phyloP scores from a whole-genome alignment of 2,888 invertebrate genomes.

The Aricia artaxerxes region DNA sequence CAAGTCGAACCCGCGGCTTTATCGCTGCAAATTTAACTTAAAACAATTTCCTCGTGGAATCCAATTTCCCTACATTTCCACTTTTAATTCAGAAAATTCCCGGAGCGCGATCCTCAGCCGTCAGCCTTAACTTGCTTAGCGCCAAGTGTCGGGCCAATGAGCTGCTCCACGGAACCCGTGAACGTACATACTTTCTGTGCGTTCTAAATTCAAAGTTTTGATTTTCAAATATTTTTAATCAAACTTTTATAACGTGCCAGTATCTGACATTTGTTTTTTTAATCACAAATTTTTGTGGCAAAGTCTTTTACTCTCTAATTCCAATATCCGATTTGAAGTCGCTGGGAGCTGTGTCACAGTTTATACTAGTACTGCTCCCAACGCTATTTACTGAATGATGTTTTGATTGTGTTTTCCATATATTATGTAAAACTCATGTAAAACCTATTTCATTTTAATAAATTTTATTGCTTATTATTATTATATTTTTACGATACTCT shows the following conservation, averaged over 20 bases:
- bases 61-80: conserved; percentile 45
- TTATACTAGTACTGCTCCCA: too few relatives aligned
- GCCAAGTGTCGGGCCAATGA: conserved; percentile 43
- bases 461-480: too few relatives aligned
- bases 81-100: conserved; percentile 45
- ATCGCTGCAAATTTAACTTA: conserved; percentile 36
- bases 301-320: neutral
- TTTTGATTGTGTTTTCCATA: too few relatives aligned
- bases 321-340: neutral
- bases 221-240: neutral
- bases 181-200: conserved; percentile 22
- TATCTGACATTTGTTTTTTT: neutral
- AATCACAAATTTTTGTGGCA: neutral
- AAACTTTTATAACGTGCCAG: neutral
- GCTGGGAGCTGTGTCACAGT: too few relatives aligned
- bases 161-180: conserved; percentile 32
- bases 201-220: neutral
- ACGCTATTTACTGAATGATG: too few relatives aligned
- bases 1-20: conserved; percentile 30
- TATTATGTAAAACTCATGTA: too few relatives aligned
- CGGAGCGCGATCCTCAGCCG: conserved; percentile 39
- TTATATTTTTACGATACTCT: neutral
- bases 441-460: too few relatives aligned
- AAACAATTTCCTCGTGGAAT: conserved; percentile 41
- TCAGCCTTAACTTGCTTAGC: conserved; percentile 43